Base-by-base conservation (phyloP, 2,888 invertebrate species). In the Cynaeus angustus region DNA sequence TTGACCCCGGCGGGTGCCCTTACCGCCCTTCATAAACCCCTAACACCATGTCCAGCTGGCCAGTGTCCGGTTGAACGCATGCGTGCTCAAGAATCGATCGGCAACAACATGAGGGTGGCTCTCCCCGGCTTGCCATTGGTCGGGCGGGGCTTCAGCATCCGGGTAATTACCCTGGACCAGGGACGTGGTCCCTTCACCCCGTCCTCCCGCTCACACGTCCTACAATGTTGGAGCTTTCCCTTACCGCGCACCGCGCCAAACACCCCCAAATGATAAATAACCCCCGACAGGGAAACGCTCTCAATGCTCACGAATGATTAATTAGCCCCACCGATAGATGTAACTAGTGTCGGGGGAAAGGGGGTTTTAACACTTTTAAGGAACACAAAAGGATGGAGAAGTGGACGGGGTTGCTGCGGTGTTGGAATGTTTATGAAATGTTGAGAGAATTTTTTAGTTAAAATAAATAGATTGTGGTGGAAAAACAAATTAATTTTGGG, bases 151-250 rank as follows among this genome's bases (percentile, higher is more conserved):
- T 79, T 83, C 82, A 80, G 82, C 83, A 83, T 83, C 83, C 82
- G 83, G 82, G 84, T 85, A 84, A 85, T 84, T 84, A 84, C 83
- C 84, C 86, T 86, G 87, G 86, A 85, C 83, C 79, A 74, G 80
- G 80, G 80, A 78, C 77, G 74, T 43, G 68, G 68, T 80, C 82
- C 79, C 77, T 66, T 70, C 70, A 61, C 71, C 74, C 72, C 72
- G 74, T 79, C 73, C 71, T 70, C 13, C 87, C 87, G 30, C 85
- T 86, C 64, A 75, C 81, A 78, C 85, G 85, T 72, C 82, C 86
- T 0, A 86, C 85, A 71, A 75, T 77, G 14, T 87, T 84, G 38
- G 66, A 88, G 87, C 88, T 28, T 87, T 87, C 43, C 56, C 83
- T 74, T 70, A 56, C 68, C 46, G 62, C 56, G 58, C 52, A n/a